Base-by-base conservation (phyloP, 2,888 invertebrate species). In the Tholera decimalis region DNA sequence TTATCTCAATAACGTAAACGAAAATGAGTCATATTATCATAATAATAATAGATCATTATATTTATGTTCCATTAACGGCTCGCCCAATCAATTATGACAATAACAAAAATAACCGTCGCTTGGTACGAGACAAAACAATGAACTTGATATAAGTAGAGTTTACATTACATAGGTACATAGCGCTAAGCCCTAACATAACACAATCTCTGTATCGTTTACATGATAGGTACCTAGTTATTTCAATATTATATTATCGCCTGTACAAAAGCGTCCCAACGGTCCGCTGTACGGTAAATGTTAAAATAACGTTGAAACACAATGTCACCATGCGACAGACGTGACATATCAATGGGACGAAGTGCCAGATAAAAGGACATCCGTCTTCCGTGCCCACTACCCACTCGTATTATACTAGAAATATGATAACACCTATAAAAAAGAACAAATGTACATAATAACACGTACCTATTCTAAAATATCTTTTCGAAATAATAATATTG, bases 261-360 rank as follows among this genome's bases (percentile, higher is more conserved):
- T 47, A 83, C 81, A 85, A 84, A 84, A 61, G 80, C 79, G 61
- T 73, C 77, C 72, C 46, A 58, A 66, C 59, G 47, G 61, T 56
- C 84, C 79, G 73, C 81, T 81, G 85, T 47, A 47, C 33, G 15
- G 11, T 30, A 88, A 86, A 85, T 83, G 86, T 88, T 88, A 90
- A 85, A 87, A 83, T 46, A 49, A 83, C 77, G 84, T 87, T 85
- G 77, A 79, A 87, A 37, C 43, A 87, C 85, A 88, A 87, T 88
- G 88, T 90, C 83, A 83, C 71, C 84, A 79, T 86, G 83, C 84
- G 28, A 18, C 28, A 28, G 81, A 89, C 89, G 90, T 92, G 92
- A 88, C 91, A 88, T 92, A 91, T 92, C 92, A 90, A 87, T 89
- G 80, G 85, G 77, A 85, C 86, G 79, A 84, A 83, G 85, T 73